Conservation (phyloP, 2,797 vertebrate genomes). For the Triplophysa yarkandensis region DNA sequence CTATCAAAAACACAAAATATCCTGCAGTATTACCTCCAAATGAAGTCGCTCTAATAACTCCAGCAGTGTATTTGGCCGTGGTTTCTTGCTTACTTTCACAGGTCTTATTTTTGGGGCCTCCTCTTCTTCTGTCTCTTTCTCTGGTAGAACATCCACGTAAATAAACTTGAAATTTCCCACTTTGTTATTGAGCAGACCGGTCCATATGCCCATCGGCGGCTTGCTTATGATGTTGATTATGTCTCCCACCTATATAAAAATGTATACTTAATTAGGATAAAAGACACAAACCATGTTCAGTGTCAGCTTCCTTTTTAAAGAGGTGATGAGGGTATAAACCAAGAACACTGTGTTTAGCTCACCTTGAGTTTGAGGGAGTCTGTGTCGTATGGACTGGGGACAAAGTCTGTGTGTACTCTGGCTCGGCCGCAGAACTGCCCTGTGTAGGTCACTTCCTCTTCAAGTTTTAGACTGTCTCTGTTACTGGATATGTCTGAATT, state of each 20-base stretch:
- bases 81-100: conserved; percentile 76
- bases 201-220: conserved; percentile 98
- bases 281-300: too few species aligned
- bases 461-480: conserved; percentile 85
- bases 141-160: conserved; percentile 87
- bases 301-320: background rate
- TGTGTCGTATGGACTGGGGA: conserved; percentile 93
- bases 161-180: conserved; percentile 99
- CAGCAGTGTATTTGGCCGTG: conserved; percentile 83
- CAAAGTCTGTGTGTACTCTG: conserved; percentile 94
- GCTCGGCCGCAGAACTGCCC: conserved; percentile 91
- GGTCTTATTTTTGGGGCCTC: conserved; percentile 76
- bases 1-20: too few species aligned
- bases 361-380: conserved; percentile 98
- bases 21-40: conserved; percentile 82
- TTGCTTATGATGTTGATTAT: conserved; percentile 95
- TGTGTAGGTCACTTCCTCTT: conserved; percentile 83
- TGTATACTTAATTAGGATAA: background rate
- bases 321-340: background rate
- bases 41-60: conserved; percentile 86
- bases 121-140: conserved; percentile 77
- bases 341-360: conserved; percentile 17
- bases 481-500: conserved; percentile 85
- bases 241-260: conserved; percentile 84
- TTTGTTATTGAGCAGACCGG: conserved; percentile 91